phyloP scores from a whole-genome alignment of 1,140 invertebrate species.

The Drosophila repletoides region DNA sequence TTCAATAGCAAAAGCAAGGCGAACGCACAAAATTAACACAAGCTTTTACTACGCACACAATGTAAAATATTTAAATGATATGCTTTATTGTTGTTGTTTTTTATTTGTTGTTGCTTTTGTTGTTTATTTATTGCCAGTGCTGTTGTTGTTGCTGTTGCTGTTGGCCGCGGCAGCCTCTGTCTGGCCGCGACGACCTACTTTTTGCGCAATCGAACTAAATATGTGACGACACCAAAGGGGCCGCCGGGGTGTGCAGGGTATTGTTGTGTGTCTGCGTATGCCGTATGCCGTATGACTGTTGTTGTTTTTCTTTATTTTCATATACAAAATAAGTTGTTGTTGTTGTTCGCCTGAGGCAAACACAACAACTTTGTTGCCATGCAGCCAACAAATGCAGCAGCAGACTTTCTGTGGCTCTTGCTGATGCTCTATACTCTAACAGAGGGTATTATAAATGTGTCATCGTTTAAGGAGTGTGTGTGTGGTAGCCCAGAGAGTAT shows the following conservation, averaged over 20 bases:
- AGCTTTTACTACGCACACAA: conserved; percentile 41
- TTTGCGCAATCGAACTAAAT: conserved; percentile 78
- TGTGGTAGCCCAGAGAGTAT: too few relatives aligned
- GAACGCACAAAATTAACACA: conserved; percentile 54
- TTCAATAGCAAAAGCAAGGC: conserved; percentile 62
- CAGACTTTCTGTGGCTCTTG: not conserved
- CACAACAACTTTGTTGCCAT: conserved; percentile 29
- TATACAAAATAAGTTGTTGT: conserved; percentile 15
- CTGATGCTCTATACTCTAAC: not conserved
- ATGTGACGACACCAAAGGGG: conserved; percentile 45
- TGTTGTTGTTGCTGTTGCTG: conserved; percentile 19
- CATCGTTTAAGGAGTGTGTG: not conserved
- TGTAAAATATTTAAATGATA: conserved; percentile 76
- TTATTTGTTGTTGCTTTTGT: conserved; percentile 28
- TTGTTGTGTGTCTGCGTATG: not conserved
- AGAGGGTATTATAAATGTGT: not conserved
- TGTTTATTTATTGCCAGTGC: conserved; percentile 6
- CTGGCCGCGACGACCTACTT: conserved; percentile 75
- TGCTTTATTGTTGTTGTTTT: conserved; percentile 57
- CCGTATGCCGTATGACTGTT: not conserved
- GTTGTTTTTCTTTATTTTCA: conserved; percentile 27
- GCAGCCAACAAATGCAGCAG: conserved; percentile 24
- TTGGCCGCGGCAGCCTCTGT: conserved; percentile 41
- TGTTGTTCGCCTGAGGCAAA: conserved; percentile 5
- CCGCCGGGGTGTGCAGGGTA: conserved; percentile 9